phyloP scores from a whole-genome alignment of 2,113 vertebrate genomes.

The Pedetes capensis region DNA sequence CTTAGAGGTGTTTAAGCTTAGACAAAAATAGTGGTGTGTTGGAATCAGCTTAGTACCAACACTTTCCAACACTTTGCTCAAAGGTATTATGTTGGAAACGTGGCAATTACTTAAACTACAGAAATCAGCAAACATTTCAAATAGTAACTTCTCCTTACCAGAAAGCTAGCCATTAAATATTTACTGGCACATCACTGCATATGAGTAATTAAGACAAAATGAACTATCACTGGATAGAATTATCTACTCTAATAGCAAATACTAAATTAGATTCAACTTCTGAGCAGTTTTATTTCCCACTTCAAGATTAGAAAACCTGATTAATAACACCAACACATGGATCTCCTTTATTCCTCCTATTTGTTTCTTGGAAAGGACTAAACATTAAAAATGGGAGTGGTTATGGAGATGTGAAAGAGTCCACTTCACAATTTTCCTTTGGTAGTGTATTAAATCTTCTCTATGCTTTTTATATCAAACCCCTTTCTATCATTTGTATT shows the following conservation, averaged over 20 bases:
- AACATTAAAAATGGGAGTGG: conserved; percentile 30
- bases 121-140: conserved; percentile 1
- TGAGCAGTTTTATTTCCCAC: background rate
- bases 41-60: background rate
- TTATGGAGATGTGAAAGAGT: background rate
- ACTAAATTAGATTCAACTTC: conserved; percentile 9
- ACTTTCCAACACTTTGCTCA: background rate
- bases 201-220: conserved; percentile 21
- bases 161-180: conserved; percentile 45
- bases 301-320: conserved; percentile 13
- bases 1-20: conserved; percentile 9
- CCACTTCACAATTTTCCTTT: conserved; percentile 33
- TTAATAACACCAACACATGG: background rate
- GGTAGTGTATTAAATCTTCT: conserved; percentile 40
- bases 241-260: background rate
- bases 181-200: background rate
- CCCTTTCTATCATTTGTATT: background rate
- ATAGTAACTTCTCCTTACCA: background rate
- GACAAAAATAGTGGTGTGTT: background rate
- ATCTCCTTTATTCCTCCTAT: background rate
- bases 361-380: conserved; percentile 2
- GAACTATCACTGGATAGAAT: background rate
- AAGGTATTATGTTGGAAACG: background rate
- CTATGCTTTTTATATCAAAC: background rate
- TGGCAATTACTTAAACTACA: background rate